Base-by-base conservation (phyloP, 1,140 invertebrate species). In the Euura lappo region DNA sequence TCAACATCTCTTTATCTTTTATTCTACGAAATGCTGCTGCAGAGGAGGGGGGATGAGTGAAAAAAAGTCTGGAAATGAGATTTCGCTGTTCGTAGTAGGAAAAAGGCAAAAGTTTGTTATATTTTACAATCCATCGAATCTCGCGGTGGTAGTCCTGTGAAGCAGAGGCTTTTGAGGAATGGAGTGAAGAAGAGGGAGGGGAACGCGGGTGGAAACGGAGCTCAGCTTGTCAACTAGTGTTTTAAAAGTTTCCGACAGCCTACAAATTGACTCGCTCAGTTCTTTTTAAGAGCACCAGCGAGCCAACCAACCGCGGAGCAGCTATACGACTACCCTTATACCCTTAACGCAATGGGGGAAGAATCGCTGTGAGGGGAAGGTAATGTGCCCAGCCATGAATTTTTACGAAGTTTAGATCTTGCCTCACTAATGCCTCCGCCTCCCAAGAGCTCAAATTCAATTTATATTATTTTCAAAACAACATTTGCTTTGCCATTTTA, bases 201-300 rank as follows among this genome's bases (percentile, higher is more conserved):
- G 28, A 45, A 7, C n/a, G 65, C 74, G 75, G 74, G 80, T 66
- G 71, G 80, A 81, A 82, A 72, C 76, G 72, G 78, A 76, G 75
- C 74, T 79, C 43, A 77, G 78, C 79, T 79, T 88, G 87, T 87
- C 86, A 87, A 87, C 86, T 87, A 87, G 86, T 87, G 86, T 88
- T 87, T 88, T 88, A 88, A 88, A 88, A 88, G 82, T 88, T 88
- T 87, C 79, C 84, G 87, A 87, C 86, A 87, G 87, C 83, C 85
- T 88, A 88, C 87, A 88, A 88, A 88, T 88, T 88, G 87, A 83
- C 85, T 87, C 85, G 85, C 86, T 88, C 86, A 87, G 85, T 86
- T 87, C 85, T 88, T 87, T 88, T 87, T 87, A 87, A 87, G 87
- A 87, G 86, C 86, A 84, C 79, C 77, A 60, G 51, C 3, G 8